Evolutionary conservation across 2,797 vertebrate genomes (phyloP).

Genomic region (Macropus fuliginosus): DNA sequence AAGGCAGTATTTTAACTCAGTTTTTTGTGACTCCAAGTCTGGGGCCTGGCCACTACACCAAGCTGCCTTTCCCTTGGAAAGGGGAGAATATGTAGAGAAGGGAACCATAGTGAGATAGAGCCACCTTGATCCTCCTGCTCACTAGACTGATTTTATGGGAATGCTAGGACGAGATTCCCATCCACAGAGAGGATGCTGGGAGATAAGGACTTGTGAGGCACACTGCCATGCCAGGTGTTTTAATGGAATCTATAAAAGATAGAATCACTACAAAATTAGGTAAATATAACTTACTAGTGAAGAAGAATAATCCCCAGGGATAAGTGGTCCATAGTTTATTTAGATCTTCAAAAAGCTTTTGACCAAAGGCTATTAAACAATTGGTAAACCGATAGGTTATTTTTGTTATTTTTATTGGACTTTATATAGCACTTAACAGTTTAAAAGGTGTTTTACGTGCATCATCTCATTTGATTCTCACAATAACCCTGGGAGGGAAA

Average conservation of each 20-base stretch:
- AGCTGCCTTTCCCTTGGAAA: not conserved
- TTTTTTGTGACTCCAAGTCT: not conserved
- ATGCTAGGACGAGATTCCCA: not conserved
- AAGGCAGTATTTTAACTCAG: not conserved
- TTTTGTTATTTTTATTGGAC: not conserved
- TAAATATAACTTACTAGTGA: not conserved
- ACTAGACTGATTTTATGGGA: not conserved
- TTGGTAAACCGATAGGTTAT: constrained; percentile 46
- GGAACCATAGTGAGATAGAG: not conserved
- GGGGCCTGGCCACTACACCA: not conserved
- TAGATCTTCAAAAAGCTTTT: constrained; percentile 25
- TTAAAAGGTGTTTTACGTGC: not conserved
- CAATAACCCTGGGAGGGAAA: constrained; percentile 11
- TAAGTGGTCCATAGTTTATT: not conserved
- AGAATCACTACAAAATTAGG: not conserved
- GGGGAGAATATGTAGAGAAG: not conserved
- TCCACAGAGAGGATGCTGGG: not conserved
- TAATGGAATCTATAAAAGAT: constrained; percentile 4
- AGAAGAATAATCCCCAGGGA: not conserved
- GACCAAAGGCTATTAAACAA: constrained; percentile 57
- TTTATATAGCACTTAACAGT: not conserved
- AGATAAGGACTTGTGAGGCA: not conserved
- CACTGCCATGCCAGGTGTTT: constrained; percentile 2
- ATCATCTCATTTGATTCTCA: not conserved
- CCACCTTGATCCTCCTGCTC: not conserved